Evolutionary conservation across 1,140 invertebrate genomes (phyloP).

Genomic region (Drosophila simulans): DNA sequence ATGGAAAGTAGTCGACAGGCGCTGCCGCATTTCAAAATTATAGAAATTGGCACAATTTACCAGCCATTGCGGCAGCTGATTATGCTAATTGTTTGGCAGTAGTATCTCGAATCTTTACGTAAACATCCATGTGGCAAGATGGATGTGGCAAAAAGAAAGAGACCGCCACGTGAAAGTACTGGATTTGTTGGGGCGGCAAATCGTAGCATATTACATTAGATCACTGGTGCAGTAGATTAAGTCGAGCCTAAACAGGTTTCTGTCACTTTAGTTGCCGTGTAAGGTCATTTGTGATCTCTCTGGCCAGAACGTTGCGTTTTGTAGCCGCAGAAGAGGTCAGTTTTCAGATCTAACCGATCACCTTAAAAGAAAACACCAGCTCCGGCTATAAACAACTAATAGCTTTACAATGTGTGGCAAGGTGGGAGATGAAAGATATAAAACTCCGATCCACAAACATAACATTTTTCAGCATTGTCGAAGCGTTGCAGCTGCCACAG

Average conservation of each 20-base stretch:
- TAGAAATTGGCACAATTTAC: constrained; percentile 75
- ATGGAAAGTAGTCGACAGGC: constrained; percentile 51
- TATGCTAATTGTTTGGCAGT: constrained; percentile 68
- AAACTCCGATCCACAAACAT: constrained; percentile 35
- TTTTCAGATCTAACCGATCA: constrained; percentile 49
- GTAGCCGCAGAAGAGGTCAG: neutral
- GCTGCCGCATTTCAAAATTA: constrained; percentile 59
- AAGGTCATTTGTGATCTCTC: too few species aligned
- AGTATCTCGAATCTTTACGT: constrained; percentile 54
- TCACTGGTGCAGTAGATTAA: constrained; percentile 6
- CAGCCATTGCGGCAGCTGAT: constrained; percentile 69
- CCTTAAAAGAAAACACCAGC: constrained; percentile 63
- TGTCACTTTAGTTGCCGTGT: too few species aligned
- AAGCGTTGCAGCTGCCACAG: constrained; percentile 54
- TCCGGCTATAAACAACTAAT: constrained; percentile 67
- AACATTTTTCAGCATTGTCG: constrained; percentile 62
- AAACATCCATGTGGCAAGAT: constrained; percentile 42
- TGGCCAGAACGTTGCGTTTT: too few species aligned
- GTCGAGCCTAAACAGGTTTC: neutral
- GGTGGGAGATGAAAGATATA: neutral
- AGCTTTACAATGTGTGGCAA: constrained; percentile 24
- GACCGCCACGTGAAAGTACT: constrained; percentile 17
- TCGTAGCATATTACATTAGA: constrained; percentile 4
- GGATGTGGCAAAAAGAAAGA: constrained; percentile 37
- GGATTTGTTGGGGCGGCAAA: constrained; percentile 11